These are phyloP conservation scores for Andrena bicolor DNA, from an alignment of 2,888 invertebrate species.

Conservation along the genomic window DNA sequence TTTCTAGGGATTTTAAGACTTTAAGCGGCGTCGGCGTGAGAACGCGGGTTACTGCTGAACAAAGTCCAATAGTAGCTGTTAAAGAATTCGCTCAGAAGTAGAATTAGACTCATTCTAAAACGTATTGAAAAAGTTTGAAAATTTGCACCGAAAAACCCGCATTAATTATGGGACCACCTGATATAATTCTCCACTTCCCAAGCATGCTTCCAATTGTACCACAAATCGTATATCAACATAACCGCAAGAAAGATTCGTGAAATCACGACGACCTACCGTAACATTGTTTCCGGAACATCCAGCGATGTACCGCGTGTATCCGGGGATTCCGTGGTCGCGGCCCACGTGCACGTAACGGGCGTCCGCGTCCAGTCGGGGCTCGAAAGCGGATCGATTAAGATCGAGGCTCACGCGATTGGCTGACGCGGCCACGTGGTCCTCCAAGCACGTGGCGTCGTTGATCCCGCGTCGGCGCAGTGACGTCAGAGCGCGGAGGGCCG, in stretches of 20 bases:
- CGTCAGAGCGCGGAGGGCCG: slow-evolving; percentile 90
- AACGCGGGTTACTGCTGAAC: no score
- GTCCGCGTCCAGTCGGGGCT: slow-evolving; percentile 78
- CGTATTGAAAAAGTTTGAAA: no score
- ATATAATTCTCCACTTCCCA: no score
- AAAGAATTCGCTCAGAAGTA: no score
- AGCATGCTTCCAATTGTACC: no score
- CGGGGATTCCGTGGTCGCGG: slow-evolving; percentile 93
- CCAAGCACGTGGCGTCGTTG: slow-evolving; percentile 85
- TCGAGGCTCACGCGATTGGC: slow-evolving; percentile 88
- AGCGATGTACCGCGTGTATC: slow-evolving; percentile 90
- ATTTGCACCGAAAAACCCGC: no score
- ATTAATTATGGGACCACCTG: no score
- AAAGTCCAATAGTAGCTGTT: no score
- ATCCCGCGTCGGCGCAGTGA: slow-evolving; percentile 90
- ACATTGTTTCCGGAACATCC: slow-evolving; percentile 84
- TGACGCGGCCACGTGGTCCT: slow-evolving; percentile 88
- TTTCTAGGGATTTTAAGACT: no score
- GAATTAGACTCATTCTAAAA: no score
- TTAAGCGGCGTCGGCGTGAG: no score
- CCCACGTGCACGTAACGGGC: slow-evolving; percentile 87
- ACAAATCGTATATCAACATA: no score
- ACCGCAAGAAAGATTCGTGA: neutral
- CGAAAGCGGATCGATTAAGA: slow-evolving; percentile 79
- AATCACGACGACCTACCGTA: slow-evolving; percentile 62